Conservation (phyloP, 2,888 invertebrate species). For the Trissonchulus sp. region DNA sequence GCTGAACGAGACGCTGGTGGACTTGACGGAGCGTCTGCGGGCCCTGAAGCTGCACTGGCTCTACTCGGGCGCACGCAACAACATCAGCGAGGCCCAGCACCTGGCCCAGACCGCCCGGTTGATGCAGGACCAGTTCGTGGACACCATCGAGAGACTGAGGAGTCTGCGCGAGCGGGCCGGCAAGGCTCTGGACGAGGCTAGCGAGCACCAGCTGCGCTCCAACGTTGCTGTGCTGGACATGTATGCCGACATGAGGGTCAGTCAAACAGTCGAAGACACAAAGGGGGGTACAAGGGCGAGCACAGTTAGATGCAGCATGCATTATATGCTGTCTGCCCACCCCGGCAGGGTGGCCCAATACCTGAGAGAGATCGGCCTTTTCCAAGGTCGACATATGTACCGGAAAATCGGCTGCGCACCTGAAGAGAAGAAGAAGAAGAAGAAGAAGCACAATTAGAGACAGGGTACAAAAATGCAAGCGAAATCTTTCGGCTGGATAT, state of each 20-base stretch:
- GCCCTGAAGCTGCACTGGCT: constrained; percentile 28
- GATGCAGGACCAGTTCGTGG: constrained; percentile 37
- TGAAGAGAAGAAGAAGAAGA: too few relatives aligned
- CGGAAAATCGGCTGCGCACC: too few relatives aligned
- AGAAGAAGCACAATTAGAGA: too few relatives aligned
- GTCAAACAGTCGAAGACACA: not conserved
- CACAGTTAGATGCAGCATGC: too few relatives aligned
- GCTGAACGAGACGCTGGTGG: constrained; percentile 30
- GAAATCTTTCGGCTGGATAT: too few relatives aligned
- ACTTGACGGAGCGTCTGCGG: constrained; percentile 9
- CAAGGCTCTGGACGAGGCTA: not conserved
- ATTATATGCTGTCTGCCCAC: not conserved
- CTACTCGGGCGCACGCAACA: constrained; percentile 44
- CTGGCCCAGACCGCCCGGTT: constrained; percentile 41
- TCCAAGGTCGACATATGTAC: not conserved
- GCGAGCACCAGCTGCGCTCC: not conserved
- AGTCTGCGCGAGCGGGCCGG: constrained; percentile 38
- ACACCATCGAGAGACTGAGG: constrained; percentile 40
- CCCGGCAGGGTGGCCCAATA: too few relatives aligned
- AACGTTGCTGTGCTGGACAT: constrained; percentile 36
- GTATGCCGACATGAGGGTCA: constrained; percentile 36
- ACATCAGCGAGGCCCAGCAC: constrained; percentile 41
- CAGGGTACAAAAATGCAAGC: too few relatives aligned
- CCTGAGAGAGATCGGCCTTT: too few relatives aligned
- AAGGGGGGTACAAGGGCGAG: too few relatives aligned